A percentile compares a stretch with the other conserved stretches of the same genome.
These are phyloP conservation scores for Apolygus lucorum DNA, from an alignment of 1,140 invertebrate species.

Conservation along the genomic window DNA sequence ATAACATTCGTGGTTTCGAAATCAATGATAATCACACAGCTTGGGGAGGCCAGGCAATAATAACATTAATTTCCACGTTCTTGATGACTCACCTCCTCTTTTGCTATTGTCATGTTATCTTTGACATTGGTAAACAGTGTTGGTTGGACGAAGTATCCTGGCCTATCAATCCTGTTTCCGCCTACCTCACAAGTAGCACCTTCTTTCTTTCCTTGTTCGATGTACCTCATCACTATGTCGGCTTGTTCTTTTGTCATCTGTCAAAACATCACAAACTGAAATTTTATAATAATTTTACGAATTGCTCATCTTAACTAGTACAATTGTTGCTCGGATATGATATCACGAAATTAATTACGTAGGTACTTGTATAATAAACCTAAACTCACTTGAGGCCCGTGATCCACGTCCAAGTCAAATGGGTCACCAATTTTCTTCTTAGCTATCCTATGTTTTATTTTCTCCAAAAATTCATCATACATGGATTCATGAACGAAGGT, in stretches of 20 bases:
- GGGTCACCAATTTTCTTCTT: conserved; percentile 71
- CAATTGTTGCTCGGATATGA: too few species aligned
- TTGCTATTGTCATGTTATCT: conserved; percentile 78
- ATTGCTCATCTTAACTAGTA: too few species aligned
- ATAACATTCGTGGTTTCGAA: too few species aligned
- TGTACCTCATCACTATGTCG: conserved; percentile 42
- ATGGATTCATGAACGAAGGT: conserved; percentile 80
- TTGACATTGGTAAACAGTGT: conserved; percentile 79
- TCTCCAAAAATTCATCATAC: conserved; percentile 79
- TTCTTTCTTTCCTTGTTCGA: conserved; percentile 67
- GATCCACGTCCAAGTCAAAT: conserved; percentile 55
- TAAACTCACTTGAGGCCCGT: conserved; percentile 76
- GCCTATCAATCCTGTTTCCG: conserved; percentile 55
- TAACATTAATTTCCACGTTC: too few species aligned
- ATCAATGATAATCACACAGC: too few species aligned
- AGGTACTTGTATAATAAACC: too few species aligned
- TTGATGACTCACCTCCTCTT: conserved; percentile 61
- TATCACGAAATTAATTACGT: too few species aligned
- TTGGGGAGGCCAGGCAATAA: too few species aligned
- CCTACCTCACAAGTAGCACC: conserved; percentile 71
- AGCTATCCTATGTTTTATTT: conserved; percentile 56
- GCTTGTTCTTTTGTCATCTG: conserved; percentile 18
- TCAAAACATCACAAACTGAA: neutral
- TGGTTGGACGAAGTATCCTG: conserved; percentile 82
- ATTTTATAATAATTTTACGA: too few species aligned